Evolutionary conservation across 2,797 vertebrate genomes (phyloP).

Genomic region (Mormyrops boulengeri): DNA sequence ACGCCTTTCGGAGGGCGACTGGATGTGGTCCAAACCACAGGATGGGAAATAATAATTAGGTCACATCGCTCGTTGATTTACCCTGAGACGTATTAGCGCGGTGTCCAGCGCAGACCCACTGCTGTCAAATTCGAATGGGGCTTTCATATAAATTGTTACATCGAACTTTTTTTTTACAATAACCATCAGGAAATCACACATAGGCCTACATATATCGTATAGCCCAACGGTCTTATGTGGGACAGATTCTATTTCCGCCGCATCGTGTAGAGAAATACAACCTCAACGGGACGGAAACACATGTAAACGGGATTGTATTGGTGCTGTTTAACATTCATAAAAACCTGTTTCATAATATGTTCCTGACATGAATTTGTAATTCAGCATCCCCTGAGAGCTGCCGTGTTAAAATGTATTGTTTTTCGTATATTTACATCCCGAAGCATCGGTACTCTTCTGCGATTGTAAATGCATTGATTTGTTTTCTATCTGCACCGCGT

Average conservation of each 20-base stretch:
- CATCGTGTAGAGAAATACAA: neutral
- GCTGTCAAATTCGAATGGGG: neutral
- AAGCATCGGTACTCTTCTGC: neutral
- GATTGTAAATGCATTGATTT: neutral
- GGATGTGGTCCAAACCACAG: conserved; percentile 34
- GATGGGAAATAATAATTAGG: conserved; percentile 26
- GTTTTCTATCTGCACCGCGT: neutral
- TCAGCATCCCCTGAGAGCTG: neutral
- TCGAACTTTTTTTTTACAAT: conserved; percentile 19
- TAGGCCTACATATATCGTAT: neutral
- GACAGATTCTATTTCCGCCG: neutral
- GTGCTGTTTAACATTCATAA: neutral
- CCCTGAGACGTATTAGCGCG: conserved; percentile 21
- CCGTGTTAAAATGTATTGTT: neutral
- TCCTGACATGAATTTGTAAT: conserved; percentile 7
- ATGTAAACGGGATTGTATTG: neutral
- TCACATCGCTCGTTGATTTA: conserved; percentile 38
- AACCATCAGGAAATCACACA: conserved; percentile 1
- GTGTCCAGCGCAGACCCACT: neutral
- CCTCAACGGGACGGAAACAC: neutral
- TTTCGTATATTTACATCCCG: neutral
- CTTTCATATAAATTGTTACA: neutral
- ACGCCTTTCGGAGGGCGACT: conserved; percentile 50
- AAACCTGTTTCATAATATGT: neutral
- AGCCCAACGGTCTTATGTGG: neutral